These are phyloP conservation scores for Oxyteleia sp. DNA, from an alignment of 2,888 invertebrate species.

Conservation along the genomic window DNA sequence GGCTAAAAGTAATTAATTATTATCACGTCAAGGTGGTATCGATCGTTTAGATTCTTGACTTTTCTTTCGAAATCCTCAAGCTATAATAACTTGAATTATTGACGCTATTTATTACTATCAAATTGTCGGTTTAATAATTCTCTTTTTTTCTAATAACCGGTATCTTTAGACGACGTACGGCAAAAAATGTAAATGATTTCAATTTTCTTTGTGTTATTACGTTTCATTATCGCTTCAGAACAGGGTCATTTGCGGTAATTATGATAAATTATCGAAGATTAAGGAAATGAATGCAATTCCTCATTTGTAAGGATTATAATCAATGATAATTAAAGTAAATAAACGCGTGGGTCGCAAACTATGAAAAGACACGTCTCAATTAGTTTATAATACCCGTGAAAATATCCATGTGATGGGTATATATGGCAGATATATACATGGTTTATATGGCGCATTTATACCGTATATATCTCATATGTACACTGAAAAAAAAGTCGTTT, in stretches of 20 bases:
- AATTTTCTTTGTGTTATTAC: constrained; percentile 15
- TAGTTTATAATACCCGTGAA: too few relatives aligned
- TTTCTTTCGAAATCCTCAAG: constrained; percentile 1
- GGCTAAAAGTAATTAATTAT: constrained; percentile 5
- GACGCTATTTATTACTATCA: constrained; percentile 25
- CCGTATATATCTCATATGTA: too few relatives aligned
- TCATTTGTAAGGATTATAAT: constrained; percentile 9
- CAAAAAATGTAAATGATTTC: constrained; percentile 28
- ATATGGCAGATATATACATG: too few relatives aligned
- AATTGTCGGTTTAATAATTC: constrained; percentile 16
- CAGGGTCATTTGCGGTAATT: constrained; percentile 4
- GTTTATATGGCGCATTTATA: too few relatives aligned
- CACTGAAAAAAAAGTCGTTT: too few relatives aligned
- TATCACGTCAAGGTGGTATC: neutral
- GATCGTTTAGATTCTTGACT: constrained; percentile 19
- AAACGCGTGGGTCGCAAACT: neutral
- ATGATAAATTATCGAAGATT: constrained; percentile 19
- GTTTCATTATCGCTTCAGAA: constrained; percentile 2
- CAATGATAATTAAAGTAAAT: constrained; percentile 24
- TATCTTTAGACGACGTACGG: neutral
- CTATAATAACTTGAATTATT: constrained; percentile 22
- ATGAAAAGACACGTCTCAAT: neutral
- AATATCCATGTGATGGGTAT: too few relatives aligned
- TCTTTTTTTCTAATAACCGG: constrained; percentile 7
- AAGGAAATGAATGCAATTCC: neutral